These are phyloP conservation scores for Drosophila sucinea DNA, from an alignment of 1,140 invertebrate genomes.

Conservation along the genomic window DNA sequence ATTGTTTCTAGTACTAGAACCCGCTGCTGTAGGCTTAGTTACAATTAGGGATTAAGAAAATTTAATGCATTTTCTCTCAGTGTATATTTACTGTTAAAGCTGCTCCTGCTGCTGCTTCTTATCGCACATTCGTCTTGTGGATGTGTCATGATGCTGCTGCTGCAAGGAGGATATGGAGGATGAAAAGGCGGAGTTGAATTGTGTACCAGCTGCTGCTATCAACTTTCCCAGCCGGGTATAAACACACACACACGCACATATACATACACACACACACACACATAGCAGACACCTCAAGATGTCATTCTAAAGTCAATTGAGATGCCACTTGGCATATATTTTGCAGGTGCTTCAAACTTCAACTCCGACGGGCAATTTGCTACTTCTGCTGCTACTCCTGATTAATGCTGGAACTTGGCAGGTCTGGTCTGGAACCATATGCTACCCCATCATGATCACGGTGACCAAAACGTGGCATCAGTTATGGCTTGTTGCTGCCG, in stretches of 20 bases:
- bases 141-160: conserved; percentile 6
- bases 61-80: not conserved
- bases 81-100: conserved; percentile 11
- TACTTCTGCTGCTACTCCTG: conserved; percentile 1
- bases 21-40: too few relatives aligned
- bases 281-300: conserved; percentile 40
- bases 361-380: conserved; percentile 2
- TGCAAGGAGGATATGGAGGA: conserved; percentile 15
- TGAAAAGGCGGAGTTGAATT: conserved; percentile 3
- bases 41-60: too few relatives aligned
- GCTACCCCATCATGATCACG: conserved; percentile 4
- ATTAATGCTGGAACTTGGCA: conserved; percentile 6
- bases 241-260: not conserved
- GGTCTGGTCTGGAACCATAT: conserved; percentile 5
- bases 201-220: conserved; percentile 42
- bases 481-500: not conserved
- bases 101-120: conserved; percentile 19
- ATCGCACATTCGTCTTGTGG: conserved; percentile 42
- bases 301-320: conserved; percentile 68
- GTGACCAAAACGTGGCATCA: conserved; percentile 5
- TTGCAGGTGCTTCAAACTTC: conserved; percentile 3
- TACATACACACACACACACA: not conserved
- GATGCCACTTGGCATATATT: conserved; percentile 50
- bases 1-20: not conserved
- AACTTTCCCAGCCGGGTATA: conserved; percentile 27